These are phyloP conservation scores for Tetrax tetrax DNA, from an alignment of 2,113 vertebrate genomes.

Conservation along the genomic window DNA sequence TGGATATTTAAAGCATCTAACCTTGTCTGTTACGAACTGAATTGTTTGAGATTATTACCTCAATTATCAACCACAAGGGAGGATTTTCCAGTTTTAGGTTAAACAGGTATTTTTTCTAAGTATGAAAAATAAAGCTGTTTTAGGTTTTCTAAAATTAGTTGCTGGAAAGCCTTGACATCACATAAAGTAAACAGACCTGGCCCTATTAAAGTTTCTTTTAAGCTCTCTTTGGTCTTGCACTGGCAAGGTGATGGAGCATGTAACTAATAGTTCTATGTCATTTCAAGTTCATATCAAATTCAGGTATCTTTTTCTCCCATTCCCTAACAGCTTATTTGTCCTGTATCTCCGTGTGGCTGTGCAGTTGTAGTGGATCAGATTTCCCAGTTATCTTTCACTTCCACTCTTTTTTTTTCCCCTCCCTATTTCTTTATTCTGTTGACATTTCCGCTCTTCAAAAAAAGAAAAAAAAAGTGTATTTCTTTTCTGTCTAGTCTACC, in stretches of 20 bases:
- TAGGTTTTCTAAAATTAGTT: neutral
- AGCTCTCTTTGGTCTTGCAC: neutral
- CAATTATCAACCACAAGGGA: neutral
- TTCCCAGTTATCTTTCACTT: neutral
- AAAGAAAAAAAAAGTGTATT: neutral
- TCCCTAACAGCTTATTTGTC: neutral
- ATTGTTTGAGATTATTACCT: neutral
- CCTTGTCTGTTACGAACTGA: neutral
- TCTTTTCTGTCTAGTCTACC: neutral
- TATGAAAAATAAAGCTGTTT: neutral
- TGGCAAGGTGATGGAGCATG: neutral
- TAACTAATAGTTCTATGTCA: neutral
- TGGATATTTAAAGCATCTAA: neutral
- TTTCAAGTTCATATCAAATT: neutral
- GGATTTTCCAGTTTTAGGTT: neutral
- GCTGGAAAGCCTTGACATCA: neutral
- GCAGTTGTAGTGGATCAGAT: neutral
- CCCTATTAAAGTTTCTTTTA: neutral
- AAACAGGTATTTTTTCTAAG: neutral
- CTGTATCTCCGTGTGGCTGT: neutral
- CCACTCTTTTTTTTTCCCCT: neutral
- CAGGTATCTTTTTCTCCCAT: neutral
- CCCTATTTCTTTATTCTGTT: neutral
- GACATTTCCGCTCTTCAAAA: neutral
- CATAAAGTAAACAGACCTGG: neutral